Base-by-base conservation (phyloP, 1,140 invertebrate species). In the Andrena cerasifolii region DNA sequence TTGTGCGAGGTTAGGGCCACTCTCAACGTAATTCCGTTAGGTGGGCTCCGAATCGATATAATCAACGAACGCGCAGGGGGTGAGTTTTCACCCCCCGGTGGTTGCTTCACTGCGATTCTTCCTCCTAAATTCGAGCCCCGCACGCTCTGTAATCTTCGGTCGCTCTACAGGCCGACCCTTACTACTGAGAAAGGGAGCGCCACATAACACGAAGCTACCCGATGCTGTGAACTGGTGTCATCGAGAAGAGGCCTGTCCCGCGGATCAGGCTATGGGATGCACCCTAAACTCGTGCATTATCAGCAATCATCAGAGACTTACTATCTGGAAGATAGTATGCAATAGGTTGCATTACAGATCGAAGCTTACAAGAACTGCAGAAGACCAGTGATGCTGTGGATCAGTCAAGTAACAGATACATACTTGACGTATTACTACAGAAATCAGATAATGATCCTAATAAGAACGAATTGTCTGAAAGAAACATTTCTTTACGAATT, bases 1-100 rank as follows among this genome's bases (percentile, higher is more conserved):
- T 90, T 90, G 86, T 51, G 82, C 70, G 80, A 90, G 89, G 89
- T 90, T 90, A 90, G 86, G 89, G 74, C 78, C 84, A 83, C 79
- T 85, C 81, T 79, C 61, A 45, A 65, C 79, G 80, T 86, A 87
- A 88, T 89, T 87, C 84, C 80, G 82, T 87, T 87, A 86, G 84
- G 81, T 82, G 80, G 86, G 86, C 81, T 72, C 67, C 78, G 74
- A 88, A 89, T 90, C 87, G 86, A 90, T 89, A 89, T 88, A 89
- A 89, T 89, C 88, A 86, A 71, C 78, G 82, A 68, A 79, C 76
- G 70, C 80, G 51, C 54, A 66, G 72, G 66, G 78, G 72, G 74
- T 51, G 67, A 77, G 67, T 61, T 78, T 77, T 82, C 63, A 77
- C 80, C 63, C 78, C 53, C 59, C 75, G 76, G 40, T 40, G 79